Evolutionary conservation across 2,797 vertebrate species (phyloP).

Genomic region (Enteromius radiatus): DNA sequence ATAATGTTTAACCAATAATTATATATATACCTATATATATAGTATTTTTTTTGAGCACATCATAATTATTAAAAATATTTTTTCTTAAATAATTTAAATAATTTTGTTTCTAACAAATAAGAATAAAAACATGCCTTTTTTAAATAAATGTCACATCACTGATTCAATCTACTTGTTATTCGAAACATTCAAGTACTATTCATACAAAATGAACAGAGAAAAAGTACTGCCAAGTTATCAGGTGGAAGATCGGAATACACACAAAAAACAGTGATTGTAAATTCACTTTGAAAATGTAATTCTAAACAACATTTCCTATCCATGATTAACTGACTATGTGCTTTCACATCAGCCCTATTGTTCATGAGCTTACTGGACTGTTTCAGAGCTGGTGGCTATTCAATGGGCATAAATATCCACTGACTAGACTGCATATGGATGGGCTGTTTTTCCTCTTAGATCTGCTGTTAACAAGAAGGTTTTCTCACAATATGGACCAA

Average conservation of each 20-base stretch:
- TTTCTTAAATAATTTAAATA: neutral
- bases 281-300: neutral
- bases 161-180: too few species aligned
- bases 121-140: neutral
- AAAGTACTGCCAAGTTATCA: neutral
- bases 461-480: slow-evolving; percentile 24
- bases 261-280: neutral
- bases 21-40: too few species aligned
- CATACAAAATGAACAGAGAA: neutral
- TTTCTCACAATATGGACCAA: slow-evolving; percentile 22
- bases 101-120: neutral
- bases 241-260: neutral
- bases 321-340: slow-evolving; percentile 5
- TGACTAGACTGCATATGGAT: slow-evolving; percentile 8
- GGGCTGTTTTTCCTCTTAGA: slow-evolving; percentile 24
- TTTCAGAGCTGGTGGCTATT: slow-evolving; percentile 35
- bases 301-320: neutral
- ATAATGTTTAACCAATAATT: neutral
- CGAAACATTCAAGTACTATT: neutral
- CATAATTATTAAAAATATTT: too few species aligned
- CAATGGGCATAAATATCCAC: slow-evolving; percentile 31
- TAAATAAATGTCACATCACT: too few species aligned
- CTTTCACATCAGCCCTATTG: slow-evolving; percentile 16
- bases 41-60: too few species aligned
- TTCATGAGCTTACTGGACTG: slow-evolving; percentile 20